Conservation (phyloP, 1,140 invertebrate genomes). For the Aphis gossypii region DNA sequence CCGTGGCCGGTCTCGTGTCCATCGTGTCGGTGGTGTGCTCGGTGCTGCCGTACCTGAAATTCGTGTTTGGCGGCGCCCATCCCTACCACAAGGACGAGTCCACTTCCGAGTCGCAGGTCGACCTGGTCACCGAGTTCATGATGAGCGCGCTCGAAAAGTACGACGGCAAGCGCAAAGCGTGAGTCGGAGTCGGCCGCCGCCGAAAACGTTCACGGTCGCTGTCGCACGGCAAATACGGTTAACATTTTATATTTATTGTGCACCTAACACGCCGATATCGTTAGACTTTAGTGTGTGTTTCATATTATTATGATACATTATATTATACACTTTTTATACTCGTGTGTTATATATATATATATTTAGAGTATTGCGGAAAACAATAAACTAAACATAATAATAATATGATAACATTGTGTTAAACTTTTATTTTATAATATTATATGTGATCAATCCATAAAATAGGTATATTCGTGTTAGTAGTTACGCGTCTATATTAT, state of each 20-base stretch:
- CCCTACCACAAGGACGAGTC: background rate
- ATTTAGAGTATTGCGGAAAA: background rate
- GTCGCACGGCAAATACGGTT: background rate
- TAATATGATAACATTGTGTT: background rate
- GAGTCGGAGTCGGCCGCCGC: too few relatives aligned
- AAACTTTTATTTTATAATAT: background rate
- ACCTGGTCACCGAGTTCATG: background rate
- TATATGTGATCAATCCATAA: too few relatives aligned
- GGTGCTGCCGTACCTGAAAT: background rate
- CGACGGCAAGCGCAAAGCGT: background rate
- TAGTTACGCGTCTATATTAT: too few relatives aligned
- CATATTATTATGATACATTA: too few relatives aligned
- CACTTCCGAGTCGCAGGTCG: background rate
- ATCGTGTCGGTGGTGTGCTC: background rate
- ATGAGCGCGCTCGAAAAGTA: constrained; percentile 7
- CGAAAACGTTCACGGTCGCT: background rate
- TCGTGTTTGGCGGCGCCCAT: too few relatives aligned
- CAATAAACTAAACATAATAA: background rate
- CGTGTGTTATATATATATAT: background rate
- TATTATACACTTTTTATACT: background rate
- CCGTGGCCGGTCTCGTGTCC: constrained; percentile 41
- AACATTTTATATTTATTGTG: constrained; percentile 12
- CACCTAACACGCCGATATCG: background rate
- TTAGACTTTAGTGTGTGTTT: background rate
- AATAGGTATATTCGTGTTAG: too few relatives aligned